phyloP scores from a whole-genome alignment of 2,113 vertebrate species.

The Microtus oregoni region DNA sequence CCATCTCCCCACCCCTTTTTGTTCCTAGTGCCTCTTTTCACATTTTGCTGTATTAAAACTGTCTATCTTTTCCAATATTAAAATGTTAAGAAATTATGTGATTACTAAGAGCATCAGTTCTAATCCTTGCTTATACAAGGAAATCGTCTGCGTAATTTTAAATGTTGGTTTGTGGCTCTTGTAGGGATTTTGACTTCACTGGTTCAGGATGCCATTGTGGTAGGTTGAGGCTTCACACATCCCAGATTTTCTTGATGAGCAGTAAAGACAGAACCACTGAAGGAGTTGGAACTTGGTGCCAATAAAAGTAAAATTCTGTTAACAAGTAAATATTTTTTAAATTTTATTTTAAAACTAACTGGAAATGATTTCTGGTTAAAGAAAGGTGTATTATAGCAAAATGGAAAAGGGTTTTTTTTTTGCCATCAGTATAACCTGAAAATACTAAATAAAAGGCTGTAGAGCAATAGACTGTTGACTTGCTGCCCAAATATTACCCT shows the following conservation, averaged over 20 bases:
- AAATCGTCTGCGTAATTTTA: background rate
- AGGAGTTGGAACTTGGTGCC: background rate
- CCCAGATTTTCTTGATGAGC: background rate
- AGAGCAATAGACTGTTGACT: background rate
- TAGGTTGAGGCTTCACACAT: background rate
- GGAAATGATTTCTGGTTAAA: background rate
- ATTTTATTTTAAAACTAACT: background rate
- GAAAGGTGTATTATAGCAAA: background rate
- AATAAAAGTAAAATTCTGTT: background rate
- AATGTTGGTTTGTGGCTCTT: background rate
- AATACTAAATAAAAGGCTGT: background rate
- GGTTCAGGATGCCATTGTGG: background rate
- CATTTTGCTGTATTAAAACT: background rate
- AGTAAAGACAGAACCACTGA: background rate
- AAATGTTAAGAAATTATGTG: slow-evolving; percentile 3
- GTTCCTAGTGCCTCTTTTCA: background rate
- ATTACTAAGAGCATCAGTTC: background rate
- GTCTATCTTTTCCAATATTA: slow-evolving; percentile 15
- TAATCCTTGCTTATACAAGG: background rate
- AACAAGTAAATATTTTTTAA: slow-evolving; percentile 21
- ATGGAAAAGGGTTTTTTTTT: background rate
- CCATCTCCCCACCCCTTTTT: background rate
- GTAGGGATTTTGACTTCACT: background rate
- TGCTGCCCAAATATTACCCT: background rate
- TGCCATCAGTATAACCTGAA: background rate